phyloP scores from a whole-genome alignment of 2,113 vertebrate species.

The Caracal caracal region DNA sequence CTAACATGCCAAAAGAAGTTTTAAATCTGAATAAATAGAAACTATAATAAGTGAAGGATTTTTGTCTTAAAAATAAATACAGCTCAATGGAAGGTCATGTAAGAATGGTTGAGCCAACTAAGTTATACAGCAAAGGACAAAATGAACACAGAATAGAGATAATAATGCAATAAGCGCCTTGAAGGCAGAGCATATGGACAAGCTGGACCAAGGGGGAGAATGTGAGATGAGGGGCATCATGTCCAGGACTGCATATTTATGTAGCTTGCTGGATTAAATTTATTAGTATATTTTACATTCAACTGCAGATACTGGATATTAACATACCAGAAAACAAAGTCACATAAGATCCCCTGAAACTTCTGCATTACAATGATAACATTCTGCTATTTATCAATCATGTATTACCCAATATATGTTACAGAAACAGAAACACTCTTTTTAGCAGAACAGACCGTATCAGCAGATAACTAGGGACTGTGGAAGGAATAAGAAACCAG shows the following conservation, averaged over 20 bases:
- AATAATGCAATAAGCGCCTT: not conserved
- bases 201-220: not conserved
- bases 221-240: not conserved
- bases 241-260: not conserved
- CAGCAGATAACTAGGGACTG: not conserved
- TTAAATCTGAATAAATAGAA: slow-evolving; percentile 12
- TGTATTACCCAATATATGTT: not conserved
- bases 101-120: not conserved
- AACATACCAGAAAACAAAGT: not conserved
- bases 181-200: not conserved
- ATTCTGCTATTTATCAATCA: not conserved
- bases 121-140: not conserved
- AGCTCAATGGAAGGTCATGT: not conserved
- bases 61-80: slow-evolving; percentile 28
- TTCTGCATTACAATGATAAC: not conserved
- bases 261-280: not conserved
- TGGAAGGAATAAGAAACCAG: not conserved
- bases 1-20: not conserved
- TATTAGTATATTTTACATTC: not conserved
- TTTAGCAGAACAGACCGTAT: not conserved
- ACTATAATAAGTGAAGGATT: not conserved
- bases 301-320: not conserved
- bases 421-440: not conserved
- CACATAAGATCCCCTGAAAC: not conserved
- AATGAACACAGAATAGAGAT: not conserved